Percentiles rank a stretch among this genome's conserved stretches.
Conservation (phyloP, 1,140 invertebrate species). For the Cotesia typhae region DNA sequence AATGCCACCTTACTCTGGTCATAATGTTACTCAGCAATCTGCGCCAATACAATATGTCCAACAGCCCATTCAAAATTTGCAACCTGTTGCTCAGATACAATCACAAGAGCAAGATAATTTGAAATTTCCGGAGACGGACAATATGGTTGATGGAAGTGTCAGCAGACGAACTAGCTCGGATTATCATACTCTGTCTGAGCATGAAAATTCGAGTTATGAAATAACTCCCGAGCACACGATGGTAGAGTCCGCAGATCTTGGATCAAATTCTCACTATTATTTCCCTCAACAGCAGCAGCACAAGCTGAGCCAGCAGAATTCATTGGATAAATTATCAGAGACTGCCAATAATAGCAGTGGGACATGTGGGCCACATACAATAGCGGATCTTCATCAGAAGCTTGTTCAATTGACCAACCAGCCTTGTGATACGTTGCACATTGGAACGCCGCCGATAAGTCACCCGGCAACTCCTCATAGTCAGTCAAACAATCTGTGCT, state of each 20-base stretch:
- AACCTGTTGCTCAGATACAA: conserved; percentile 32
- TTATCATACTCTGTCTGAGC: conserved; percentile 58
- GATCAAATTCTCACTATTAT: conserved; percentile 53
- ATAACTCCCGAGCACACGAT: conserved; percentile 62
- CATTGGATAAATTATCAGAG: conserved; percentile 62
- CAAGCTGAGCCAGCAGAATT: conserved; percentile 67
- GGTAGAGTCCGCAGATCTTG: conserved; percentile 54
- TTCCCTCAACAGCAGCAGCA: conserved; percentile 50
- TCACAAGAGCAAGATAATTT: conserved; percentile 44
- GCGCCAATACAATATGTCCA: conserved; percentile 35
- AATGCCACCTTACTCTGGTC: conserved; percentile 29
- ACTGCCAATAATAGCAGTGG: conserved; percentile 41
- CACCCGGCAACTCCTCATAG: conserved; percentile 70
- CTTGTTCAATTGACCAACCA: conserved; percentile 68
- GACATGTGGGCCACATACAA: conserved; percentile 65
- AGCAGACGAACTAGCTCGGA: conserved; percentile 59
- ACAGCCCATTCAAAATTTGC: conserved; percentile 21
- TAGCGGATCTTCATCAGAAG: conserved; percentile 69
- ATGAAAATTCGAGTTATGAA: conserved; percentile 61
- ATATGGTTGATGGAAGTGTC: conserved; percentile 49
- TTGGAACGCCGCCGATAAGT: conserved; percentile 64
- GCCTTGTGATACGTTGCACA: conserved; percentile 63
- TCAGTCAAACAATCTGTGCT: conserved; percentile 58
- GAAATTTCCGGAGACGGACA: conserved; percentile 50
- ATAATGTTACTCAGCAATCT: conserved; percentile 30